phyloP scores from a whole-genome alignment of 2,113 vertebrate species.

The Pygoscelis adeliae region DNA sequence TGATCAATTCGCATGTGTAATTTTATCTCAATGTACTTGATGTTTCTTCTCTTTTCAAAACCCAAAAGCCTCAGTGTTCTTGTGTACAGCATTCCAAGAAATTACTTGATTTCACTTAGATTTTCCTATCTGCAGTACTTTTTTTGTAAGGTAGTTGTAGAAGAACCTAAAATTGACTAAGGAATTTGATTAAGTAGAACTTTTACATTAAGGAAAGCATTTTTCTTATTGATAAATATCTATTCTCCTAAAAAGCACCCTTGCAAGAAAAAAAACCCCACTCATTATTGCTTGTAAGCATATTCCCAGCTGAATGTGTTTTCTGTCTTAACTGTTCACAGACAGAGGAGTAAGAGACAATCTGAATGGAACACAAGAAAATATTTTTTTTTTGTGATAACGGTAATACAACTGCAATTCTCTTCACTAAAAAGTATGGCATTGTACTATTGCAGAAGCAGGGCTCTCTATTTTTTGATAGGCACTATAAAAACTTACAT shows the following conservation, averaged over 20 bases:
- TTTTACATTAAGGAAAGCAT: background rate
- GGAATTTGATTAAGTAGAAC: background rate
- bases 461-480: constrained; percentile 36
- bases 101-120: background rate
- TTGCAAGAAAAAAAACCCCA: background rate
- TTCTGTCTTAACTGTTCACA: constrained; percentile 24
- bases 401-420: constrained; percentile 13
- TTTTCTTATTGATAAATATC: background rate
- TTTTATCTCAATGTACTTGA: background rate
- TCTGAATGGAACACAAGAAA: constrained; percentile 26
- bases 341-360: background rate
- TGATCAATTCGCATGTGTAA: background rate
- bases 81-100: background rate
- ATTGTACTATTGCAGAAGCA: constrained; percentile 29
- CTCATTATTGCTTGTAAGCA: background rate
- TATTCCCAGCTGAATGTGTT: background rate
- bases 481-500: constrained; percentile 67
- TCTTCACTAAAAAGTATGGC: background rate
- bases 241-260: background rate
- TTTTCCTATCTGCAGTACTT: background rate
- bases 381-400: constrained; percentile 25
- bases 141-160: background rate
- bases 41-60: background rate
- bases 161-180: background rate
- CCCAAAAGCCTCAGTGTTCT: background rate